phyloP scores from a whole-genome alignment of 2,797 vertebrate genomes.

The Melopsittacus undulatus region DNA sequence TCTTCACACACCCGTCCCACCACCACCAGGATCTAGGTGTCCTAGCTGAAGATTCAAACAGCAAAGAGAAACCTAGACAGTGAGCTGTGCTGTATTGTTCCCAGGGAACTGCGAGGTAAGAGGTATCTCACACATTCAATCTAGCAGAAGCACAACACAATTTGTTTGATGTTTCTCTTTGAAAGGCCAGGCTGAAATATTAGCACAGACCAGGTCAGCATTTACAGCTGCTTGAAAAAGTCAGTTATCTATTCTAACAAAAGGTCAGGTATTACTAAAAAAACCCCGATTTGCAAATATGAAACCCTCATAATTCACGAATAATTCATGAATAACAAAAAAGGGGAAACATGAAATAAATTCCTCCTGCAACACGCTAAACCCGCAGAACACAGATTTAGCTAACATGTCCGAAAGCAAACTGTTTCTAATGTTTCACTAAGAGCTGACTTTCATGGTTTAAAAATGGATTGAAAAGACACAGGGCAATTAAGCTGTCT shows the following conservation, averaged over 20 bases:
- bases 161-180: neutral
- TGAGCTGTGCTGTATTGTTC: neutral
- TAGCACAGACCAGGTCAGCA: neutral
- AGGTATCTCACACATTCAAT: neutral
- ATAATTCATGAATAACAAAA: neutral
- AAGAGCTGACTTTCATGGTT: neutral
- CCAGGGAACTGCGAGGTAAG: neutral
- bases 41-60: neutral
- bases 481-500: neutral
- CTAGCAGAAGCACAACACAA: neutral
- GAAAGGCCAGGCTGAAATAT: neutral
- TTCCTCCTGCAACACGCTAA: neutral
- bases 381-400: neutral
- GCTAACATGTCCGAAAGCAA: neutral
- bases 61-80: neutral
- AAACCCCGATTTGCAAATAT: neutral
- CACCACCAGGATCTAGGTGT: neutral
- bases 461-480: constrained; percentile 1
- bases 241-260: neutral
- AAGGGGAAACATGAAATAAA: neutral
- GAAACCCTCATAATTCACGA: neutral
- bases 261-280: neutral
- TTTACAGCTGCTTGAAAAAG: neutral
- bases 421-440: neutral
- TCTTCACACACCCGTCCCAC: neutral